These are phyloP conservation scores for Melikaiella ostensackeni DNA, from an alignment of 2,888 invertebrate genomes.

Conservation along the genomic window DNA sequence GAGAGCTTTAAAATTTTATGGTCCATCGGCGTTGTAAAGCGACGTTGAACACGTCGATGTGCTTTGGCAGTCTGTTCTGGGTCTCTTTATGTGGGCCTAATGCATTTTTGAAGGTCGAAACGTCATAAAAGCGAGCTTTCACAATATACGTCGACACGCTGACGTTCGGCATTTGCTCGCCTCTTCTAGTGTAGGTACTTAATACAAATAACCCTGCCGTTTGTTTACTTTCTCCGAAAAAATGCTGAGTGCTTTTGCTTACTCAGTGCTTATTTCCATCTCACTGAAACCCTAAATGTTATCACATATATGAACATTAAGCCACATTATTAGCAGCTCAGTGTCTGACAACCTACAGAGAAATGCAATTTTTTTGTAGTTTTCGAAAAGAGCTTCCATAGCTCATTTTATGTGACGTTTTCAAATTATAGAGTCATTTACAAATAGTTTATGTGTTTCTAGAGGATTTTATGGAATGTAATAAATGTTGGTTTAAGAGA, in stretches of 20 bases:
- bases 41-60: constrained; percentile 46
- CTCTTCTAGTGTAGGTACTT: constrained; percentile 10
- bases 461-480: not conserved
- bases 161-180: constrained; percentile 34
- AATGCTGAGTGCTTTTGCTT: constrained; percentile 36
- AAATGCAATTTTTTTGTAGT: not conserved
- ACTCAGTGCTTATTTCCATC: constrained; percentile 16
- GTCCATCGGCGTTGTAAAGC: constrained; percentile 49
- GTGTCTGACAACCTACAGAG: not conserved
- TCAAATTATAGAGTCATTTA: not conserved
- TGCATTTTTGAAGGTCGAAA: constrained; percentile 62
- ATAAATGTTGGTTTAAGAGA: not conserved
- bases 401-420: not conserved
- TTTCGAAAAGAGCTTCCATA: not conserved
- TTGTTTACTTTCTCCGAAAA: constrained; percentile 35
- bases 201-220: constrained; percentile 19
- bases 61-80: constrained; percentile 51
- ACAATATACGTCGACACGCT: constrained; percentile 58
- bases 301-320: constrained; percentile 6
- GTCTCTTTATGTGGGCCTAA: constrained; percentile 59
- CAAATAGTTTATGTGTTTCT: not conserved
- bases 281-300: constrained; percentile 8
- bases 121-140: constrained; percentile 59
- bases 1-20: constrained; percentile 62
- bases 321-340: constrained; percentile 23